phyloP scores from a whole-genome alignment of 1,140 invertebrate species.

The Cotesia chilonis region DNA sequence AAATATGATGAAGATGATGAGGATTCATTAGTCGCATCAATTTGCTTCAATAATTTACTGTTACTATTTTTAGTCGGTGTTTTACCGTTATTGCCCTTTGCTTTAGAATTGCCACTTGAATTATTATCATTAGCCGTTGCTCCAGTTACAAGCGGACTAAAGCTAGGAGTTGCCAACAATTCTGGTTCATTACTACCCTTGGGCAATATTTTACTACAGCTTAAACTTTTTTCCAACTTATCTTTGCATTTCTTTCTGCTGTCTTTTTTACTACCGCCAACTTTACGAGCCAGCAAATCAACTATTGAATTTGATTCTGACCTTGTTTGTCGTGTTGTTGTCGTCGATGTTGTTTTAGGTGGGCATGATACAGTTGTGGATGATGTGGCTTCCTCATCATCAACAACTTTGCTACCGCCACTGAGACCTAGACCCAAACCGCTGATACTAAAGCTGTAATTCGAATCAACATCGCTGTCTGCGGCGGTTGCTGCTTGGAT shows the following conservation, averaged over 20 bases:
- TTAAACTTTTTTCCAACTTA: slow-evolving; percentile 44
- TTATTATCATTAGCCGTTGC: background rate
- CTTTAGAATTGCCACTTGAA: slow-evolving; percentile 41
- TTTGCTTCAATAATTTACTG: slow-evolving; percentile 62
- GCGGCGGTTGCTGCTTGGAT: slow-evolving; percentile 49
- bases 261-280: slow-evolving; percentile 68
- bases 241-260: slow-evolving; percentile 66
- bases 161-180: slow-evolving; percentile 69
- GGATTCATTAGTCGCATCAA: slow-evolving; percentile 67
- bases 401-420: slow-evolving; percentile 67
- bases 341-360: slow-evolving; percentile 53
- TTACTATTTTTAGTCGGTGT: slow-evolving; percentile 65
- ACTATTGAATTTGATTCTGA: slow-evolving; percentile 70
- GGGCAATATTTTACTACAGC: slow-evolving; percentile 44
- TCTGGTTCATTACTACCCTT: slow-evolving; percentile 65
- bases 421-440: slow-evolving; percentile 50
- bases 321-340: slow-evolving; percentile 40
- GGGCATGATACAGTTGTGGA: slow-evolving; percentile 68
- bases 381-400: slow-evolving; percentile 73
- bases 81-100: slow-evolving; percentile 61
- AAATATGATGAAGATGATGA: slow-evolving; percentile 45
- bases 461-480: slow-evolving; percentile 75
- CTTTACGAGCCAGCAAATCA: slow-evolving; percentile 73
- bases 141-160: slow-evolving; percentile 50
- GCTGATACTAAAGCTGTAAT: slow-evolving; percentile 69